These are phyloP conservation scores for Odocoileus hemionus DNA, from an alignment of 2,113 vertebrate genomes.

Conservation along the genomic window DNA sequence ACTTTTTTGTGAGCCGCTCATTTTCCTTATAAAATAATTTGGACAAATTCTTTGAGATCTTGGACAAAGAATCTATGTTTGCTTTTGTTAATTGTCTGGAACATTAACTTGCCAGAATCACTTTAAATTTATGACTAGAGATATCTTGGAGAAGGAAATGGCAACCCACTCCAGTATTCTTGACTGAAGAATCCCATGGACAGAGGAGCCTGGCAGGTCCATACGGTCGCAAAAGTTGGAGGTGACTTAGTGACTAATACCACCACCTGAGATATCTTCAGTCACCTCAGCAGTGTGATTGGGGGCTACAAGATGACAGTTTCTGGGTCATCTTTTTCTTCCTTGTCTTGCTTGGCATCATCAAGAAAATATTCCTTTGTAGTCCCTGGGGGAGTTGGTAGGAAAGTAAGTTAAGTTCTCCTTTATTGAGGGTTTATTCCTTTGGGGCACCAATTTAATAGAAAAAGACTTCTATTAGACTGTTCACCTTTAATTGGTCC, in stretches of 20 bases:
- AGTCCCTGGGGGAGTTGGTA: background rate
- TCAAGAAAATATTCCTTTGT: background rate
- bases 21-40: constrained; percentile 29
- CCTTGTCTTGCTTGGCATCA: background rate
- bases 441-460: background rate
- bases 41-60: background rate
- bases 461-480: background rate
- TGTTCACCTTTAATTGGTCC: background rate
- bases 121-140: constrained; percentile 21
- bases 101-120: background rate
- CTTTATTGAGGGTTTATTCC: background rate
- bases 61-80: background rate
- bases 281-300: background rate
- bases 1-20: background rate
- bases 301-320: background rate
- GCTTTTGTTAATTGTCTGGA: background rate
- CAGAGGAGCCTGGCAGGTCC: background rate
- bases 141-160: background rate
- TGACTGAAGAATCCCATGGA: background rate
- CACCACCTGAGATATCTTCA: background rate
- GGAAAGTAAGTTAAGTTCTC: background rate
- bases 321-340: background rate
- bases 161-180: background rate
- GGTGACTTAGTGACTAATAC: background rate
- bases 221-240: background rate